These are phyloP conservation scores for Intellagama lesueurii DNA, from an alignment of 2,797 vertebrate species.

Conservation along the genomic window DNA sequence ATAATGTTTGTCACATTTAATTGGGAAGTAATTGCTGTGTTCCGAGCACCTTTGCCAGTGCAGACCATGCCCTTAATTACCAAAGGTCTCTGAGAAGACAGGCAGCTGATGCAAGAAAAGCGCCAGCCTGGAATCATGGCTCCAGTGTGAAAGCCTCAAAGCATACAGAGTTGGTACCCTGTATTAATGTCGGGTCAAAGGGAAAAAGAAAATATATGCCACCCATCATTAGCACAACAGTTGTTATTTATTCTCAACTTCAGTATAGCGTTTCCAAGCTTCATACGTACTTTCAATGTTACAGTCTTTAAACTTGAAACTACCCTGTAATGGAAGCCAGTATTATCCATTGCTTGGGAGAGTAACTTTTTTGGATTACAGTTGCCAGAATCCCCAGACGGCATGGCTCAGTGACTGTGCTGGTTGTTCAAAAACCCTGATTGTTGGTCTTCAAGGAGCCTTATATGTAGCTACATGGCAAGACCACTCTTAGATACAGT, in stretches of 20 bases:
- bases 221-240: not conserved
- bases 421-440: no score
- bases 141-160: not conserved
- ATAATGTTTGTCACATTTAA: slow-evolving; percentile 18
- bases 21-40: slow-evolving; percentile 7
- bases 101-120: not conserved
- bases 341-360: not conserved
- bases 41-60: not conserved
- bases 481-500: not conserved
- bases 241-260: not conserved
- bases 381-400: no score
- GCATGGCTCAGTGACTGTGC: no score
- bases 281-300: not conserved
- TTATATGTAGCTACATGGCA: not conserved
- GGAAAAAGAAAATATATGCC: not conserved
- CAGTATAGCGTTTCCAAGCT: not conserved
- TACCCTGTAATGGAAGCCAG: not conserved
- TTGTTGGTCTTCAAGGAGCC: not conserved
- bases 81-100: not conserved
- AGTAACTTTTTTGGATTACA: no score
- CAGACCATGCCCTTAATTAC: not conserved
- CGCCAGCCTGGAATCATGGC: not conserved
- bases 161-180: not conserved
- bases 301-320: not conserved
- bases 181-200: not conserved